These are phyloP conservation scores for Seira ritae DNA, from an alignment of 2,888 invertebrate genomes.

Conservation along the genomic window DNA sequence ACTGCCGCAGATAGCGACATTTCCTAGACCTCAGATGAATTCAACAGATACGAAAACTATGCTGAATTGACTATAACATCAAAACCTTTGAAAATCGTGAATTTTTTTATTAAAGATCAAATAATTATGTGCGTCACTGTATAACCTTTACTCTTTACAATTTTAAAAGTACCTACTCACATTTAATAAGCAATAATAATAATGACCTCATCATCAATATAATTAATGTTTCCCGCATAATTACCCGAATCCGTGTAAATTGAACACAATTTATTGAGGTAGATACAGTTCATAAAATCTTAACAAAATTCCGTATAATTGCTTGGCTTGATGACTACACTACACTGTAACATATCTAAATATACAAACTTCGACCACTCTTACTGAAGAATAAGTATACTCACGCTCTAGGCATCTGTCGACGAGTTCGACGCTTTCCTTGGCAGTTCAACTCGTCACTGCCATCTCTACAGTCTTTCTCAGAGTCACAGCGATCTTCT, in stretches of 20 bases:
- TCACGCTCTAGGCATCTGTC: neutral
- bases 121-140: neutral
- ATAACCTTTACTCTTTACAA: no score
- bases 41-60: neutral
- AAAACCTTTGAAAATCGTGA: neutral
- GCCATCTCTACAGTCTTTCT: slow-evolving; percentile 65
- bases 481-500: slow-evolving; percentile 63
- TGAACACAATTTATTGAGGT: slow-evolving; percentile 18
- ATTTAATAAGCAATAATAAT: no score
- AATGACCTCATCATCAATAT: neutral
- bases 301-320: neutral
- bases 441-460: slow-evolving; percentile 66
- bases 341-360: neutral
- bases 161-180: no score
- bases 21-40: slow-evolving; percentile 32
- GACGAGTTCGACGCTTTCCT: slow-evolving; percentile 20
- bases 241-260: no score
- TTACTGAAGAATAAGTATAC: neutral
- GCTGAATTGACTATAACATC: neutral
- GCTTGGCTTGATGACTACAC: neutral
- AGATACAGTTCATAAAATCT: neutral
- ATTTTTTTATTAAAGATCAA: neutral
- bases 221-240: neutral
- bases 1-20: slow-evolving; percentile 41
- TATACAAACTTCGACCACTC: neutral